phyloP scores from a whole-genome alignment of 1,140 invertebrate species.

The Druon quercuslanigerum region DNA sequence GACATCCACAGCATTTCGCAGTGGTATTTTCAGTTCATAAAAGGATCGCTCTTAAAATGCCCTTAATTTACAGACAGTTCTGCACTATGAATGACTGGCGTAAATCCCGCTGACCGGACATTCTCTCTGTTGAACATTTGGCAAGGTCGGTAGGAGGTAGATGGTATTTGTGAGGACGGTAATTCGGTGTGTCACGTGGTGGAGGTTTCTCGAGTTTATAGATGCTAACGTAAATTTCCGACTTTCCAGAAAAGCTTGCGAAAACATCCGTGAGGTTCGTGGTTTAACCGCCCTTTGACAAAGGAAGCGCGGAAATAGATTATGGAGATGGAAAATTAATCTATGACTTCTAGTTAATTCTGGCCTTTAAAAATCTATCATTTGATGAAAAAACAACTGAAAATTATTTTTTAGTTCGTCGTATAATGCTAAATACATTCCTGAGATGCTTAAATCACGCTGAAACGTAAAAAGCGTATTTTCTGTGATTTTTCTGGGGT shows the following conservation, averaged over 20 bases:
- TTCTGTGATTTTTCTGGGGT: no score
- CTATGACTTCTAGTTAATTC: background rate
- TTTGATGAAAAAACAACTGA: background rate
- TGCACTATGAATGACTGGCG: background rate
- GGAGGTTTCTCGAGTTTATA: slow-evolving; percentile 14
- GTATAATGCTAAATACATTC: no score
- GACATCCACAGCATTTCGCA: no score
- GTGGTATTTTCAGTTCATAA: background rate
- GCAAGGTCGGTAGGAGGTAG: slow-evolving; percentile 8
- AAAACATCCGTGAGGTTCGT: slow-evolving; percentile 16
- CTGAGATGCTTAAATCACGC: no score
- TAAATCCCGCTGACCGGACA: slow-evolving; percentile 1
- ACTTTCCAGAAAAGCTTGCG: background rate
- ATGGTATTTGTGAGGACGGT: background rate
- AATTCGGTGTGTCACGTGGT: slow-evolving; percentile 1
- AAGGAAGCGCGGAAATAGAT: slow-evolving; percentile 6
- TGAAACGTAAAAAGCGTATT: no score
- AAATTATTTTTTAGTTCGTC: no score
- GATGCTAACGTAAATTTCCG: slow-evolving; percentile 17
- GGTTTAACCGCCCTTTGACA: slow-evolving; percentile 10
- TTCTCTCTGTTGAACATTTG: slow-evolving; percentile 23
- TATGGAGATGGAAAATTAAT: background rate
- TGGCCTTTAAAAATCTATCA: background rate
- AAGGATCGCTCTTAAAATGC: background rate
- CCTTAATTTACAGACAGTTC: background rate